Conservation (phyloP, 2,797 vertebrate species). For the Adrianichthys oophorus region DNA sequence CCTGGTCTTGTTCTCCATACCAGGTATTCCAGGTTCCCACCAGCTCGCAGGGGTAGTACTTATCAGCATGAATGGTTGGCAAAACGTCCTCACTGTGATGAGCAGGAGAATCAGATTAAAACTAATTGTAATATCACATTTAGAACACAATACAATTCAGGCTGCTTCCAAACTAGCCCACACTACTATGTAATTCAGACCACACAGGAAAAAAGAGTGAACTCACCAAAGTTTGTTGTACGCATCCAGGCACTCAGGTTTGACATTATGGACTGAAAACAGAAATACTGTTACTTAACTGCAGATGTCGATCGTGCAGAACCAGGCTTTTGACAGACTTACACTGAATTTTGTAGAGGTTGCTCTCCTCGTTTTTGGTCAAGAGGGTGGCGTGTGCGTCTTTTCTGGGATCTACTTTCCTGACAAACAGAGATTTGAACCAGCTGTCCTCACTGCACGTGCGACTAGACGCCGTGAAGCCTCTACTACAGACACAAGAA, state of each 20-base stretch:
- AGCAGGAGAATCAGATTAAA: constrained; percentile 25
- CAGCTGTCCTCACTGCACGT: constrained; percentile 89
- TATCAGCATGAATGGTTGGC: constrained; percentile 92
- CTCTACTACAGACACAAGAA: constrained; percentile 78
- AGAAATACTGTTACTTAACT: not conserved
- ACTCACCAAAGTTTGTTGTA: constrained; percentile 98
- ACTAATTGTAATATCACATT: not conserved
- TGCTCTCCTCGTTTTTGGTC: constrained; percentile 94
- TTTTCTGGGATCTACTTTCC: constrained; percentile 95
- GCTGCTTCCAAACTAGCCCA: not conserved
- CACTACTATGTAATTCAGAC: not conserved
- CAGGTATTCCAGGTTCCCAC: constrained; percentile 99
- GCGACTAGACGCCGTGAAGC: constrained; percentile 73
- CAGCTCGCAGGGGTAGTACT: constrained; percentile 95
- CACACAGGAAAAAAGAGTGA: constrained; percentile 4
- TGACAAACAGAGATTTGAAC: constrained; percentile 94
- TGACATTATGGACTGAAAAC: constrained; percentile 94
- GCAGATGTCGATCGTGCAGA: not conserved
- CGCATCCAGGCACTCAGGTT: constrained; percentile 93
- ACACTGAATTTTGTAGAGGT: constrained; percentile 97
- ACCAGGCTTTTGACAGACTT: constrained; percentile 46
- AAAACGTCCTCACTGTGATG: constrained; percentile 88
- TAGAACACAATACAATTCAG: not conserved
- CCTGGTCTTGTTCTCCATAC: constrained; percentile 99
- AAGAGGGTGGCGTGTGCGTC: constrained; percentile 94